A percentile compares a stretch with the other conserved stretches of the same genome.
Conservation (phyloP, 1,140 invertebrate genomes). For the Drosophila hydei region DNA sequence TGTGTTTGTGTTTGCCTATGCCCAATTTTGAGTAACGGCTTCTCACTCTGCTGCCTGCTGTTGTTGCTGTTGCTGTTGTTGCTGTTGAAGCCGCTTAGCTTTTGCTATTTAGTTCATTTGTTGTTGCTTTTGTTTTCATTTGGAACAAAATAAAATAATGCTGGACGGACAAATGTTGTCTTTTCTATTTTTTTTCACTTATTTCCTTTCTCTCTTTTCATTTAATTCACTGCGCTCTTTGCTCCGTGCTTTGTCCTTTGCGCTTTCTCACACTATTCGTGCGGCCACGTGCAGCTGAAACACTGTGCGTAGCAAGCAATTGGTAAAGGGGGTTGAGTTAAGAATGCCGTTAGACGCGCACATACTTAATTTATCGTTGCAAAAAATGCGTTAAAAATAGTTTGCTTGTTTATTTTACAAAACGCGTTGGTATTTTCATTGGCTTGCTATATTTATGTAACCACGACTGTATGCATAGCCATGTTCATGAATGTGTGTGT, state of each 20-base stretch:
- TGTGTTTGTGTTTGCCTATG: constrained; percentile 60
- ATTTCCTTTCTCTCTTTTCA: constrained; percentile 4
- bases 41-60: constrained; percentile 56
- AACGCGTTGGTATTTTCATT: constrained; percentile 17
- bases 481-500: not conserved
- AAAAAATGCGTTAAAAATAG: constrained; percentile 42
- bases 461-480: constrained; percentile 42
- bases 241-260: constrained; percentile 34
- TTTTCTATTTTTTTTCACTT: constrained; percentile 21
- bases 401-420: constrained; percentile 1
- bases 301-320: constrained; percentile 28
- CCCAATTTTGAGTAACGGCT: constrained; percentile 65
- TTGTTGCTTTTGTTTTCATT: constrained; percentile 53
- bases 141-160: constrained; percentile 39
- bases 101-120: constrained; percentile 59
- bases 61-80: constrained; percentile 25
- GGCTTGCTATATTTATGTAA: constrained; percentile 62
- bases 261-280: constrained; percentile 51
- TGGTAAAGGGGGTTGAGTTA: constrained; percentile 24
- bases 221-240: constrained; percentile 33
- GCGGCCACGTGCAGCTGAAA: constrained; percentile 62
- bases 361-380: constrained; percentile 46
- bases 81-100: constrained; percentile 29
- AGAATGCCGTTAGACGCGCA: constrained; percentile 63
- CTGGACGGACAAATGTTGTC: constrained; percentile 69